Conservation (phyloP, 2,113 vertebrate genomes). For the Eudorcas thomsonii region DNA sequence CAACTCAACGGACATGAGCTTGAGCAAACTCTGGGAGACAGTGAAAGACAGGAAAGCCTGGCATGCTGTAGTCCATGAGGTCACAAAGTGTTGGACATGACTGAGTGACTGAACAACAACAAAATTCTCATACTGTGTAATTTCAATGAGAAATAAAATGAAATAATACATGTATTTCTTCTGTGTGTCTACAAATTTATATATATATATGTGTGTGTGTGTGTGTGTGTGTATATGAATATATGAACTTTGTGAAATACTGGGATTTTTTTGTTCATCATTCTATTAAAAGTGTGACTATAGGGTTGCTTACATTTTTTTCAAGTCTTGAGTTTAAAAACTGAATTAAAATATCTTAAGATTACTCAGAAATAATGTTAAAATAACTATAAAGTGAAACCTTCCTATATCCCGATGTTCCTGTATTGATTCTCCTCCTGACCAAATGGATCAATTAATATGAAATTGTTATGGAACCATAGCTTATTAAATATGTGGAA, state of each 20-base stretch:
- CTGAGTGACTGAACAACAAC: neutral
- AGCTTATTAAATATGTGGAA: neutral
- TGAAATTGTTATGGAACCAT: neutral
- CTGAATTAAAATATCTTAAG: neutral
- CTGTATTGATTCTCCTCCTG: neutral
- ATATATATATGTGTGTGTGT: neutral
- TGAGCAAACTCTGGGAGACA: neutral
- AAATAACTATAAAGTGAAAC: neutral
- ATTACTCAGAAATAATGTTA: neutral
- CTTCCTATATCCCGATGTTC: neutral
- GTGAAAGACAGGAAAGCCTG: neutral
- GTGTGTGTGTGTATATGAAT: neutral
- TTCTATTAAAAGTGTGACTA: neutral
- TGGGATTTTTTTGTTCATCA: neutral
- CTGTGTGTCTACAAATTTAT: neutral
- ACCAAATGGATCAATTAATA: neutral
- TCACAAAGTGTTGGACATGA: neutral
- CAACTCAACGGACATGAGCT: neutral
- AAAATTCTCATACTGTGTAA: neutral
- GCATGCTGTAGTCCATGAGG: neutral
- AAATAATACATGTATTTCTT: neutral
- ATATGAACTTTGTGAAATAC: neutral
- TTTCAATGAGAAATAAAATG: neutral
- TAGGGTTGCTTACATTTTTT: neutral
- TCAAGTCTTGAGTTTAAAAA: neutral